A percentile compares a stretch with the other conserved stretches of the same genome.
phyloP scores from a whole-genome alignment of 2,797 vertebrate genomes.

The Crypturellus tataupa region DNA sequence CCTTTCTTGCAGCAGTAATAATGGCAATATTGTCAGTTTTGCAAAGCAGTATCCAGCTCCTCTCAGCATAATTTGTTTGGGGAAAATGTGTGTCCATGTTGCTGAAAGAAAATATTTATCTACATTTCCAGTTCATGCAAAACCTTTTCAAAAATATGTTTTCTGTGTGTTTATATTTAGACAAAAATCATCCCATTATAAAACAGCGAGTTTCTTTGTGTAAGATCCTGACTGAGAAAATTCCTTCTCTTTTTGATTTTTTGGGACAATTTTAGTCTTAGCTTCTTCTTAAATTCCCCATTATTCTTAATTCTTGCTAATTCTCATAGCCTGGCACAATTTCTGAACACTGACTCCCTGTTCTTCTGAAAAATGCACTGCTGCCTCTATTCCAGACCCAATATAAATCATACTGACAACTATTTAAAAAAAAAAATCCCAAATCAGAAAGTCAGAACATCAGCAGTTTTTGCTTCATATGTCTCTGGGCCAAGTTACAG shows the following conservation, averaged over 20 bases:
- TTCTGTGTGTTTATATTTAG: not conserved
- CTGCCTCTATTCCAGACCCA: not conserved
- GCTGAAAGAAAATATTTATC: not conserved
- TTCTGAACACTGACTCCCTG: not conserved
- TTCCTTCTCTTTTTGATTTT: accelerated
- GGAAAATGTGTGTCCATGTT: not conserved
- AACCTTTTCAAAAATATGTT: accelerated
- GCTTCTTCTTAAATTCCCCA: not conserved
- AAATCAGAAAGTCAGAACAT: slow-evolving; percentile 34
- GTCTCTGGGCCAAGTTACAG: slow-evolving; percentile 6
- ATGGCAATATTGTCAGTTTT: not conserved
- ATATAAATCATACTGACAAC: slow-evolving; percentile 36
- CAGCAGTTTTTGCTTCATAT: slow-evolving; percentile 43
- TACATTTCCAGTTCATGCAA: not conserved
- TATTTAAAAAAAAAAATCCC: not conserved
- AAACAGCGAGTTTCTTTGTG: not conserved
- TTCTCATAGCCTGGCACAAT: not conserved
- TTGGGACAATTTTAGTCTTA: not conserved
- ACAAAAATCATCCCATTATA: not conserved
- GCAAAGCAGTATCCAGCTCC: not conserved
- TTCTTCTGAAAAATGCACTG: not conserved
- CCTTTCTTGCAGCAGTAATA: not conserved
- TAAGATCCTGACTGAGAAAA: not conserved
- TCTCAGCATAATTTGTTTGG: not conserved
- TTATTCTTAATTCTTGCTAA: not conserved